Conservation (phyloP, 2,797 vertebrate species). For the Myiotriccus ornatus region DNA sequence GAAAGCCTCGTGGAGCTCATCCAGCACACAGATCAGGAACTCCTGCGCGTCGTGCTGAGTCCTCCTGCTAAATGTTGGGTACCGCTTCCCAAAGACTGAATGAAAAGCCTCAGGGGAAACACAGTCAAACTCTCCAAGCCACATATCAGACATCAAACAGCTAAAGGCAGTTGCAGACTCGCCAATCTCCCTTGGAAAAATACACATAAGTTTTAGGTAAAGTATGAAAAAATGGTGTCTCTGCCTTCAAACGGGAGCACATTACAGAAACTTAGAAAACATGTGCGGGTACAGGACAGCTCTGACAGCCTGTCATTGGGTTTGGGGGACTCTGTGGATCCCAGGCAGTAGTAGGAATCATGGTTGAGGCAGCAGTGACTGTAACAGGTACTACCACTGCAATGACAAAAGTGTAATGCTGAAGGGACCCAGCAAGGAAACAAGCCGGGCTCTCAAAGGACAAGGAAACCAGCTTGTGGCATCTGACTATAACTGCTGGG, state of each 20-base stretch:
- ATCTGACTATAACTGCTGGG: background rate
- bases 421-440: background rate
- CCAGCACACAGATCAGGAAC: constrained; percentile 84
- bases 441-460: background rate
- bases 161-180: constrained; percentile 76
- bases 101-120: constrained; percentile 76
- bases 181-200: constrained; percentile 60
- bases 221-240: background rate
- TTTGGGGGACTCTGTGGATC: background rate
- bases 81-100: constrained; percentile 69
- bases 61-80: constrained; percentile 79
- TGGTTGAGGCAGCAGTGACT: accelerated
- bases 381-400: background rate
- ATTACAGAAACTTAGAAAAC: background rate
- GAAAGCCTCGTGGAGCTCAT: constrained; percentile 82
- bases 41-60: constrained; percentile 88
- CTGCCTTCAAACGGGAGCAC: background rate
- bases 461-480: background rate
- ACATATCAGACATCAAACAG: constrained; percentile 81
- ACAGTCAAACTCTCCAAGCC: constrained; percentile 77
- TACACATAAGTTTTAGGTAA: background rate
- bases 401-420: background rate
- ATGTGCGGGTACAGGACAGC: accelerated
- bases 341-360: background rate
- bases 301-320: background rate